Evolutionary conservation across 2,888 invertebrate species (phyloP), one percentile per base, ranked within the genome.

Genomic region (Rhyacophila evoluta): DNA sequence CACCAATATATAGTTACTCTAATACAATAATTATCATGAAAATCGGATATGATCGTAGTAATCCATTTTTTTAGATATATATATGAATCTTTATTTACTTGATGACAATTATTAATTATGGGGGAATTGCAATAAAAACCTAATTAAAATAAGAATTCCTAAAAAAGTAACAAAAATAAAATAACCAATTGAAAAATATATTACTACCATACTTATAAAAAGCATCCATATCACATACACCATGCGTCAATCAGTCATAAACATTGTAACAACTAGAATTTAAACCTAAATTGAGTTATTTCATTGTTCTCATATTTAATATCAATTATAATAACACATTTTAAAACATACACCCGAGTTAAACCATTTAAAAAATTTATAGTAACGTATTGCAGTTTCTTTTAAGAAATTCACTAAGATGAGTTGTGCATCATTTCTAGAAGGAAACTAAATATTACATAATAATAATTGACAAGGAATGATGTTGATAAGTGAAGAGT

Each of bases 191-290:
- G 55, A 55, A 55, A 55, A 38, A 19, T 5, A 55, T 25, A 55
- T 19, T 19, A 12, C 55, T 55, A 55, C 19, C 25, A 19, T 55
- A 55, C 55, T 10, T 19, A 19, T 19, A 55, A 55, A 55, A 55
- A 55, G 15, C 55, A 55, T 19, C 19, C 41, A 15, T 19, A 41
- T 41, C 55, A 55, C 25, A 19, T 55, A 55, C 2, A 12, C 19
- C 55, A 55, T 55, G 1, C 55, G 55, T 55, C 55, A 6, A 55
- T 55, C 55, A 55, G 55, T 55, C 55, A 55, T 19, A 41, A 19
- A 25, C 19, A 19, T 1, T 19, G 19, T 55, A 25, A 25, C 41
- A 19, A 25, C 55, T 55, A 55, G 19, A 2, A 10, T 55, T 55
- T 55, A 55, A 19, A 8, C 10, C 55, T 55, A 55, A 55, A 55